Percentiles rank a stretch among this genome's conserved stretches.
Evolutionary conservation across 1,140 invertebrate genomes (phyloP).

Genomic region (Sinella curviseta): DNA sequence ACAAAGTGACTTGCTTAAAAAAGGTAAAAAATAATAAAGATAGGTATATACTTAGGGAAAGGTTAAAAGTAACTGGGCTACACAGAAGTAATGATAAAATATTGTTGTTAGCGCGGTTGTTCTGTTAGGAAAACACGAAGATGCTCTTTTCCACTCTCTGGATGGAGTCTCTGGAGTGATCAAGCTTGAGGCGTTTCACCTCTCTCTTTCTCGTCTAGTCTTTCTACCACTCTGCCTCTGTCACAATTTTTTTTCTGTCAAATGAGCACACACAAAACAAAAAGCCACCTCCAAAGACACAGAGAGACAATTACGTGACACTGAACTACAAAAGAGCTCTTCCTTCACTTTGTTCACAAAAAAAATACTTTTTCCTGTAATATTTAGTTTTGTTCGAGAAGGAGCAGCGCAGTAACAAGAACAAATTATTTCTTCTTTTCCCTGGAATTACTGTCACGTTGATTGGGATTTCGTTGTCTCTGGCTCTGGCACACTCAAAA

Average conservation of each 20-base stretch:
- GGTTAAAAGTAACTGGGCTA: not conserved
- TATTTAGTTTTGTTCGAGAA: no score
- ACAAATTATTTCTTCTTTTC: not conserved
- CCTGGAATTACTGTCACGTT: not conserved
- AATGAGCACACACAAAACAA: not conserved
- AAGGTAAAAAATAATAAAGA: not conserved
- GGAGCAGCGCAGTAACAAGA: not conserved
- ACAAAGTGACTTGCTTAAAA: not conserved
- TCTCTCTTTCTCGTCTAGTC: not conserved
- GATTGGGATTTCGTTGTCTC: not conserved
- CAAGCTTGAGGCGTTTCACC: not conserved
- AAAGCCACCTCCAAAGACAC: not conserved
- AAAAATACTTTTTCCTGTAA: not conserved
- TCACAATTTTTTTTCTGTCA: not conserved
- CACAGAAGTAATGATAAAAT: not conserved
- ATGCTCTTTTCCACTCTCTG: not conserved
- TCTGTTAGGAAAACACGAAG: not conserved
- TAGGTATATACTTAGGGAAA: not conserved
- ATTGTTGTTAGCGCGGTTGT: not conserved
- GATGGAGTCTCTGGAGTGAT: not conserved
- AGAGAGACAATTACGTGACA: not conserved
- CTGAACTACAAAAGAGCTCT: not conserved
- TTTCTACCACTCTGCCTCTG: not conserved
- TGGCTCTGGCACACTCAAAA: not conserved
- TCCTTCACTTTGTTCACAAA: not conserved